A percentile compares a stretch with the other conserved stretches of the same genome.
Conservation (phyloP, 1,140 invertebrate genomes). For the Druon quercuslanigerum region DNA sequence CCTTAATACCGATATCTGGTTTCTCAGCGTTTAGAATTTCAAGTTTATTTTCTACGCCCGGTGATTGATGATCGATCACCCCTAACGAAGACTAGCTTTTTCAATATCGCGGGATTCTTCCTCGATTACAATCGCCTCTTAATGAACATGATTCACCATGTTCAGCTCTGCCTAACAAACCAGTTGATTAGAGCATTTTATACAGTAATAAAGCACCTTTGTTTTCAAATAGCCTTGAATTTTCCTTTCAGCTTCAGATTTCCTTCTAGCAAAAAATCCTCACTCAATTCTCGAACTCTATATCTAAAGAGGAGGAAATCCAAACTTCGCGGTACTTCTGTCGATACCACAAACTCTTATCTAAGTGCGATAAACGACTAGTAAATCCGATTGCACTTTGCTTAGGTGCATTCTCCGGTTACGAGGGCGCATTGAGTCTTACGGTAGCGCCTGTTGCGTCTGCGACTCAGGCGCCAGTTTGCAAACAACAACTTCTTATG, state of each 20-base stretch:
- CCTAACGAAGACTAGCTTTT: constrained; percentile 19
- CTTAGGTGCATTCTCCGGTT: constrained; percentile 1
- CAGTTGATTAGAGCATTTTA: constrained; percentile 6
- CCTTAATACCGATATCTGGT: background rate
- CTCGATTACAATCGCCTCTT: constrained; percentile 6
- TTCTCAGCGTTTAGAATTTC: background rate
- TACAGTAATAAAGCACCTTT: background rate
- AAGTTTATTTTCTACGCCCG: background rate
- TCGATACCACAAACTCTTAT: background rate
- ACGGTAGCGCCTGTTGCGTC: constrained; percentile 18
- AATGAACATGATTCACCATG: constrained; percentile 4
- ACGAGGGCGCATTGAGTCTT: background rate
- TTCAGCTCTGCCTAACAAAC: constrained; percentile 1
- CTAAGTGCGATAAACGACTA: background rate
- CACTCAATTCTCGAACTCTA: no score
- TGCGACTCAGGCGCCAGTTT: background rate
- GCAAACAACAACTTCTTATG: background rate
- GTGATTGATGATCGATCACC: constrained; percentile 3
- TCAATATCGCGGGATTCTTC: background rate
- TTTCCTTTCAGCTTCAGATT: background rate
- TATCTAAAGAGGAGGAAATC: no score
- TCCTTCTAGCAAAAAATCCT: background rate
- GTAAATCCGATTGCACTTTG: constrained; percentile 11
- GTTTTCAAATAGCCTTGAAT: background rate
- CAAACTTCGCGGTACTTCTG: background rate